Evolutionary conservation across 2,888 invertebrate species (phyloP).

Genomic region (Holacanthella duospinosa): DNA sequence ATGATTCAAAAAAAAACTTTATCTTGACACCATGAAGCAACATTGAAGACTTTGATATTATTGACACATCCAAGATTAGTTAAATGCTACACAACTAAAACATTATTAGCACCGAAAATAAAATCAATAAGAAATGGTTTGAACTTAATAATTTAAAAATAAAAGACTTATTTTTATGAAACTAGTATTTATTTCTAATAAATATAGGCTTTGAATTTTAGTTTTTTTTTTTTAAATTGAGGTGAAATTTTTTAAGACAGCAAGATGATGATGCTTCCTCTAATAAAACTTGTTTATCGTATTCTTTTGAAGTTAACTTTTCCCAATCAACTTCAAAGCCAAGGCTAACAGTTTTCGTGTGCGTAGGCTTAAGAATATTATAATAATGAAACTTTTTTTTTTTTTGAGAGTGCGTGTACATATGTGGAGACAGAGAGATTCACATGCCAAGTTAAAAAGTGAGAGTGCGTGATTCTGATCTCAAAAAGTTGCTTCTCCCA

Average conservation of each 20-base stretch:
- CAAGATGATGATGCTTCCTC: background rate
- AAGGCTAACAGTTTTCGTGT: conserved; percentile 2
- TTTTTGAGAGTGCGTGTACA: background rate
- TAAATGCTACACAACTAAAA: background rate
- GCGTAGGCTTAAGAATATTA: too few relatives aligned
- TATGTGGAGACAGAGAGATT: background rate
- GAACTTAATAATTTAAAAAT: too few relatives aligned
- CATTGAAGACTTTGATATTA: background rate
- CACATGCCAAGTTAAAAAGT: background rate
- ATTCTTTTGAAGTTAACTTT: too few relatives aligned
- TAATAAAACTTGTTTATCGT: too few relatives aligned
- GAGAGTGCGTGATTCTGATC: conserved; percentile 1
- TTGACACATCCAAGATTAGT: background rate
- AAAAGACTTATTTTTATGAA: background rate
- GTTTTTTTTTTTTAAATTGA: background rate
- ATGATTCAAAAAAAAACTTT: background rate
- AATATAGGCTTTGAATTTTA: background rate
- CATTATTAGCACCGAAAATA: background rate
- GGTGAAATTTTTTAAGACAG: background rate
- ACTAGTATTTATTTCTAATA: background rate
- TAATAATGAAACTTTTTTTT: background rate
- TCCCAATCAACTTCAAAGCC: background rate
- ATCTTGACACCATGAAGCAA: background rate
- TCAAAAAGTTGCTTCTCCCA: background rate
- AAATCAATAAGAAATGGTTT: too few relatives aligned